Evolutionary conservation across 2,888 invertebrate species (phyloP), one percentile per base, ranked within the genome.

Genomic region (Eupithecia centaureata): DNA sequence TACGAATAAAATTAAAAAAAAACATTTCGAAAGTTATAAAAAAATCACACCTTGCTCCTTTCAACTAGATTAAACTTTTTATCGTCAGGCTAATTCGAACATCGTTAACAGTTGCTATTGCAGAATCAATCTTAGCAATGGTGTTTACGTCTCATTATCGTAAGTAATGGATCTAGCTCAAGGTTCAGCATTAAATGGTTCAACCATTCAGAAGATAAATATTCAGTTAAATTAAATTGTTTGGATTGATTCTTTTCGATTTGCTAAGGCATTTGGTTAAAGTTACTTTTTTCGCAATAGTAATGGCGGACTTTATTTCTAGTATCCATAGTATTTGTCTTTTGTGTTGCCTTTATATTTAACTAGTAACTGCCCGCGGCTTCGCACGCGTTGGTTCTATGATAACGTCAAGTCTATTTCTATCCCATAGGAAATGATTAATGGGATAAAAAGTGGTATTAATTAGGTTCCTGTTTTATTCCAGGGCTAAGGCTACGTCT

Each of bases 81-180:
- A 76, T 74, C 58, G 62, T 71, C 65, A 72, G 74, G 71, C 76
- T 74, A 75, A 78, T 76, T 78, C 70, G 64, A 42, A 56, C 67
- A 64, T 72, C 67, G 65, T 76, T 75, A 76, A 77, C 56, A 35
- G 27, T 30, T 28, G 28, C 56, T 60, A 65, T 57, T 69, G 65
- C 47, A 60, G 68, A 65, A 61, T 67, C 56, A 57, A 71, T 70
- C 67, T 75, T 65, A 61, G 15, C 56, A 67, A 59, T 62, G 61
- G 38, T n/a, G 61, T 60, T 60, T 47, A 52, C 27, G 69, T 69
- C 69, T 65, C 65, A 65, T 69, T 69, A 69, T 63, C 60, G 65
- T 56, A 59, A 65, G 47, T 65, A 60, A 65, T 69, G 63, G 65
- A 35, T 59, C 56, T 27, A 28, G 38, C n/a, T 33, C 51, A 58